Base-by-base conservation (phyloP, 2,113 vertebrate species). In the Rhynchomys soricoides region DNA sequence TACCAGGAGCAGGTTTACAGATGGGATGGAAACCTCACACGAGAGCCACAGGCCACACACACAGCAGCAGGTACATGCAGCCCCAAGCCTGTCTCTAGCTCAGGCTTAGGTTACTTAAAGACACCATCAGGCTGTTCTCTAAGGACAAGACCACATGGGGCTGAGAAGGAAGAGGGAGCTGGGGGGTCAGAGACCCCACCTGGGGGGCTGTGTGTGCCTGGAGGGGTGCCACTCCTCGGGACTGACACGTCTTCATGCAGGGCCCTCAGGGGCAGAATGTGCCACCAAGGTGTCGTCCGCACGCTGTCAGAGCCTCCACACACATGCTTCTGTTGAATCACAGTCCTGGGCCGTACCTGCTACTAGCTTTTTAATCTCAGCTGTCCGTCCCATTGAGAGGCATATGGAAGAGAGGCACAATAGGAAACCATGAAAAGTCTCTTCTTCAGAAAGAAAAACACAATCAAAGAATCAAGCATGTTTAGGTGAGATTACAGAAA, bases 341-440 rank as follows among this genome's bases (percentile, higher is more conserved):
- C 81, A 7, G 15, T 10, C 83, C 86, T 50, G 10, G 48, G n/a
- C 85, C 97, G 0, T 97, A 98, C 98, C 98, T 98, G 97, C 97
- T 52, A 91, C 98, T 34, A 98, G 96, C 97, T 98, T 98, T 98
- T 98, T 97, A 97, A 96, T 96, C 86, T 97, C 97, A 21, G 97
- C 92, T 97, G 98, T 92, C 21, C 95, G 52, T 95, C 98, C 98
- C 97, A 3, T 88, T 83, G 98, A 96, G 95, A 97, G 17, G 95
- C 93, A 91, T 88, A 98, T 34, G 0, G 70, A 93, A 98, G 95
- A 97, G 62, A 97, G 81, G 94, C 82, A 71, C 55, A 95, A 89
- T 40, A 96, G 92, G 93, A 95, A 93, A 86, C 90, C 1, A 8
- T 95, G 93, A 97, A 78, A 83, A 86, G 57, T 82, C 86, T 95